Evolutionary conservation across 2,113 vertebrate genomes (phyloP), one percentile per base, ranked within the genome.

Genomic region (Pyrgilauda ruficollis): DNA sequence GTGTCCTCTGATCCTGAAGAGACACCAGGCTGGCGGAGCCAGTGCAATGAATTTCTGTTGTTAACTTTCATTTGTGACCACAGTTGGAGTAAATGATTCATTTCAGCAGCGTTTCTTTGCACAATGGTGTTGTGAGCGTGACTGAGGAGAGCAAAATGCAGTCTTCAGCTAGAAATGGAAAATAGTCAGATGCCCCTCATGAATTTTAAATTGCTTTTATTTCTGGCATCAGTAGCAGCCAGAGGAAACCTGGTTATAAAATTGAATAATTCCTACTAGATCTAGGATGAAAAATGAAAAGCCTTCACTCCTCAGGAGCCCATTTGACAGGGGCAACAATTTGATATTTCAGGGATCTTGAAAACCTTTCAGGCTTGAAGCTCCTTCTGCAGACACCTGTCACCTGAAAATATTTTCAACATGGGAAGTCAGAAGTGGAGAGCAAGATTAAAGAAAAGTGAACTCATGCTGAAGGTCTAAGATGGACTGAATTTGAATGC

Each of bases 161-260:
- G 72, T 85, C 37, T 83, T 84, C 62, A 61, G 35, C 66, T 84
- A 89, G 74, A 87, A 94, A 91, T 37, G 41, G 91, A 91, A 92
- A 94, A 84, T 22, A 89, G 61, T 80, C 89, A 89, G 77, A 50
- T 83, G 41, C 26, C 50, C 62, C 41, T 92, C 58, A 91, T 93
- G 91, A 89, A 93, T 84, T 94, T 94, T 94, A 87, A 95, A 82
- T 28, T 94, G 37, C 44, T 87, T 96, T 86, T 94, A 81, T 92
- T 96, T 94, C 76, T 90, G 90, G 47, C 73, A 68, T 74, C 66
- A 90, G 64, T 52, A 86, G 52, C 68, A 84, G 66, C 21, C 58
- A 91, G 62, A 82, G 58, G 82, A 90, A 94, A 58, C 19, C 37
- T 87, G n/a, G 47, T 82, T 89, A 64, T 61, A 87, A 84, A 87